Base-by-base conservation (phyloP, 1,140 invertebrate species). In the Neelides sp. region DNA sequence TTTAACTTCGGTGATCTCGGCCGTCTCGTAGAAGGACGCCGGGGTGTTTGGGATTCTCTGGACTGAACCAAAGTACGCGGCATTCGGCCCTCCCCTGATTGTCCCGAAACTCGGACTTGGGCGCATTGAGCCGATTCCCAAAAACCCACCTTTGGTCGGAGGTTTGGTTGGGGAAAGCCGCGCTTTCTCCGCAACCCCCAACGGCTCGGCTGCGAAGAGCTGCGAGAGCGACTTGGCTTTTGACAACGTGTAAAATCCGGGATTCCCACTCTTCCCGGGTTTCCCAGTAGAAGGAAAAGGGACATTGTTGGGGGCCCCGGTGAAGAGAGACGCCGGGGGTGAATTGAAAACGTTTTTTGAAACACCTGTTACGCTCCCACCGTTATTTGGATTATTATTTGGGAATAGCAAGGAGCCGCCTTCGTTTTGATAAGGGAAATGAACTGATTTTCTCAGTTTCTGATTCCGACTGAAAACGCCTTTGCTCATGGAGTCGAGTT, bases 11-110 rank as follows among this genome's bases (percentile, higher is more conserved):
- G 55, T 52, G 23, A 57, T 57, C 41, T 61, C 59, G n/a, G 30
- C 54, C 5, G 45, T n/a, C 17, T 54, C 49, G 23, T 52, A 46
- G 40, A 44, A 45, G 13, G 27, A 26, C 43, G 10, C 10, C 15
- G 13, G 41, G 10, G 26, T 43, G 19, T 10, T 24, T n/a, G 50
- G 40, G 3, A 36, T 22, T 40, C 83, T 72, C 61, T 86, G 84
- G 13, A 85, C 66, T 34, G 83, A 86, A 4, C 84, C 83, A 63
- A 88, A 88, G 62, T 88, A 88, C 1, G 83, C 83, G 2, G 84
- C 83, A 64, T 86, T 81, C 0, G 82, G 83, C 1, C 83, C 83
- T 3, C 82, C 80, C 39, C 76, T 19, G n/a, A 61, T 54, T 12
- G 44, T 47, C 15, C 44, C 52, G 23, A 47, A 27, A 13, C 30